phyloP scores from a whole-genome alignment of 2,797 vertebrate species.

The Pangasius larnaudii region DNA sequence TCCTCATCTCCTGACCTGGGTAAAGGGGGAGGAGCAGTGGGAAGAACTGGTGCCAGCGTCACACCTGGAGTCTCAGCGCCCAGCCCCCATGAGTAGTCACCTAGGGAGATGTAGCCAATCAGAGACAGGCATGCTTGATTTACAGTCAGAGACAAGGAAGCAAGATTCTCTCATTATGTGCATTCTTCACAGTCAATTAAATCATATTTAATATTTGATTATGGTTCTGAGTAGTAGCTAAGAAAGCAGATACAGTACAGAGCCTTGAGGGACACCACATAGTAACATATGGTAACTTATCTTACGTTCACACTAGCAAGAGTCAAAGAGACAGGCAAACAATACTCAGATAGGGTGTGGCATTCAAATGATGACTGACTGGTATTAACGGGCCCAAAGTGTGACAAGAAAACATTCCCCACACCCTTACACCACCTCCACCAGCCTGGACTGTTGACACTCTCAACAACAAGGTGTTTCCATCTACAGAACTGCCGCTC shows the following conservation, averaged over 20 bases:
- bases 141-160: not conserved
- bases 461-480: too few species aligned
- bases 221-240: not conserved
- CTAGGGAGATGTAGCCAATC: constrained; percentile 63
- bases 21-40: constrained; percentile 45
- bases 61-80: constrained; percentile 68
- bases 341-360: too few species aligned
- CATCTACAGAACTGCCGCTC: too few species aligned
- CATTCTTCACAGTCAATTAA: not conserved
- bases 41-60: constrained; percentile 65
- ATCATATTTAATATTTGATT: not conserved
- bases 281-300: not conserved
- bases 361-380: too few species aligned
- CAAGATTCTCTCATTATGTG: too few species aligned
- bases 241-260: not conserved
- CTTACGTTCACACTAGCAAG: not conserved
- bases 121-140: not conserved
- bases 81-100: constrained; percentile 88
- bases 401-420: too few species aligned
- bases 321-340: not conserved
- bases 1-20: constrained; percentile 72
- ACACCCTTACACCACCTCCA: too few species aligned
- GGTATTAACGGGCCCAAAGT: too few species aligned
- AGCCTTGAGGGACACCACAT: not conserved
- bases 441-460: too few species aligned